These are phyloP conservation scores for Steinernema carpocapsae DNA, from an alignment of 2,888 invertebrate genomes.

Conservation along the genomic window DNA sequence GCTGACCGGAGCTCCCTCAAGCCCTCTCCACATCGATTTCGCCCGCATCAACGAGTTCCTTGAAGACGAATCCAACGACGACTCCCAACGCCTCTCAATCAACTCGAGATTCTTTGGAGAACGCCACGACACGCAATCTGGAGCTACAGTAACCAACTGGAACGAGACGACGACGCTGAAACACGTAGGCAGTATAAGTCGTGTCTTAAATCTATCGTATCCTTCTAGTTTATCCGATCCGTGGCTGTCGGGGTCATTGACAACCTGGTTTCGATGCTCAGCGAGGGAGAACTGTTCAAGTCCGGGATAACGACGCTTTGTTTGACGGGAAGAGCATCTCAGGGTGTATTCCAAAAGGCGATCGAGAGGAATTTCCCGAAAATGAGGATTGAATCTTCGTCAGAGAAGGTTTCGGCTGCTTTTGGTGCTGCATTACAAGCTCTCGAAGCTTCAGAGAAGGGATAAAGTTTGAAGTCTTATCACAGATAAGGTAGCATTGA, in stretches of 20 bases:
- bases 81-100: not conserved
- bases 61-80: not conserved
- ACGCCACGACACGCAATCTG: not conserved
- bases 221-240: not conserved
- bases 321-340: not conserved
- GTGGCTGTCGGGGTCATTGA: not conserved
- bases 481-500: no score
- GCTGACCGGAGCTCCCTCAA: not conserved
- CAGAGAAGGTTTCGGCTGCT: not conserved
- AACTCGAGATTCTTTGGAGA: slow-evolving; percentile 9
- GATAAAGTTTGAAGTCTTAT: no score
- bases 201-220: not conserved
- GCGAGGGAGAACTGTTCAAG: not conserved
- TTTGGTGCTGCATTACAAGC: slow-evolving; percentile 1
- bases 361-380: not conserved
- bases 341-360: not conserved
- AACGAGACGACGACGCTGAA: slow-evolving; percentile 1
- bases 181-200: not conserved
- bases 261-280: not conserved
- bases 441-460: not conserved
- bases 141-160: slow-evolving; percentile 7
- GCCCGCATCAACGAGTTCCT: not conserved
- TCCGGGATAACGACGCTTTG: not conserved
- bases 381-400: not conserved
- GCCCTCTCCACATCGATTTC: not conserved